Conservation (phyloP, 2,888 invertebrate species). For the Plebejus argus region DNA sequence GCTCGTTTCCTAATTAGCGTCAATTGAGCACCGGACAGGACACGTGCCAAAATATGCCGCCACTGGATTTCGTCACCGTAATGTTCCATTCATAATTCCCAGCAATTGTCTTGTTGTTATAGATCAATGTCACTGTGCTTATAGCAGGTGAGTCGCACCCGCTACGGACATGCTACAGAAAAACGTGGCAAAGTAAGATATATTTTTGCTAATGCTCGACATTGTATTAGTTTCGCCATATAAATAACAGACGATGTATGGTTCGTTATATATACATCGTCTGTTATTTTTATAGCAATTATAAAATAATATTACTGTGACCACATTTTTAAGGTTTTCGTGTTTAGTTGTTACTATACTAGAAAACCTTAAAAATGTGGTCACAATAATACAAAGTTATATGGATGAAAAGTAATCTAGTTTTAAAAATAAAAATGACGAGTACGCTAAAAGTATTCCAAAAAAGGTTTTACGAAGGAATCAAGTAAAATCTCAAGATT, state of each 20-base stretch:
- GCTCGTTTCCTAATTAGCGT: conserved; percentile 78
- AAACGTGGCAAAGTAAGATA: too few relatives aligned
- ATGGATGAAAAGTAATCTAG: neutral
- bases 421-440: neutral
- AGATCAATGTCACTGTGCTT: neutral
- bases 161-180: neutral
- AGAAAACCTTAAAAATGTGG: too few relatives aligned
- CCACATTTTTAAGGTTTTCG: too few relatives aligned
- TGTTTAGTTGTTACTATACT: too few relatives aligned
- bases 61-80: conserved; percentile 27
- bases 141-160: neutral
- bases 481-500: too few relatives aligned
- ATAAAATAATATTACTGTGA: too few relatives aligned
- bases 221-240: too few relatives aligned
- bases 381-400: too few relatives aligned
- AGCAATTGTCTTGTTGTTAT: conserved; percentile 4
- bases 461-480: neutral
- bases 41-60: conserved; percentile 76
- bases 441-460: neutral
- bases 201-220: too few relatives aligned
- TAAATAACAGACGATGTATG: too few relatives aligned
- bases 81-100: conserved; percentile 28
- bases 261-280: too few relatives aligned
- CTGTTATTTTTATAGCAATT: too few relatives aligned
- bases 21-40: conserved; percentile 77